Evolutionary conservation across 2,797 vertebrate genomes (phyloP), one percentile per base, ranked within the genome.

Genomic region (Takifugu ocellatus): DNA sequence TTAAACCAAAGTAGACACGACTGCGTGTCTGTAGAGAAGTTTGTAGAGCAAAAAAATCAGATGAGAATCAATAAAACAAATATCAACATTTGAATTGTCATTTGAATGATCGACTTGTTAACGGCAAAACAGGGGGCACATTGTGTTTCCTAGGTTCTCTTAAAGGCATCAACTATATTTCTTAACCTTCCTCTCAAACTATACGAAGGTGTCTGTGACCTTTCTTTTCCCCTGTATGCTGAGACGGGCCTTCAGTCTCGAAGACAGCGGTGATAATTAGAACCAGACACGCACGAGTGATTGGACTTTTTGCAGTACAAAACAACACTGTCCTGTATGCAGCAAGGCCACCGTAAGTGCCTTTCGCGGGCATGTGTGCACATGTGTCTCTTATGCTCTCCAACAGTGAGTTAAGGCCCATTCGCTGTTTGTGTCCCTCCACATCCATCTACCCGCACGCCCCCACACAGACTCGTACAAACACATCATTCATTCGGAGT

Each of bases 271-370:
- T 52, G 77, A 84, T 88, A 82, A 90, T 87, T 84, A 75, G 70
- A 86, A 84, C 75, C 87, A 88, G 79, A 82, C 68, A 72, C 52
- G 39, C 50, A 16, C 47, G 56, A 79, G 67, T 75, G 78, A 62
- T 63, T 57, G 49, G 70, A 72, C 67, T 74, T 78, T 82, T 83
- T 76, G 79, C 72, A 74, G 74, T 55, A 60, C 67, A 71, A 76
- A 73, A 88, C 82, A 88, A 78, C 81, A 74, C 69, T 54, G 81
- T 77, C 79, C 85, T 86, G 84, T 88, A 79, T 84, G 73, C 73
- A 71, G 78, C 83, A 86, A 87, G 79, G 80, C 66, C 27, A 64
- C 68, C 31, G 25, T 61, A 68, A 68, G 75, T 66, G 63, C 69
- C 45, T 53, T 65, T 62, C 68, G 61, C 50, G 21, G 70, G 70